Evolutionary conservation across 1,140 invertebrate genomes (phyloP).

Genomic region (Macrocentrus cingulum): DNA sequence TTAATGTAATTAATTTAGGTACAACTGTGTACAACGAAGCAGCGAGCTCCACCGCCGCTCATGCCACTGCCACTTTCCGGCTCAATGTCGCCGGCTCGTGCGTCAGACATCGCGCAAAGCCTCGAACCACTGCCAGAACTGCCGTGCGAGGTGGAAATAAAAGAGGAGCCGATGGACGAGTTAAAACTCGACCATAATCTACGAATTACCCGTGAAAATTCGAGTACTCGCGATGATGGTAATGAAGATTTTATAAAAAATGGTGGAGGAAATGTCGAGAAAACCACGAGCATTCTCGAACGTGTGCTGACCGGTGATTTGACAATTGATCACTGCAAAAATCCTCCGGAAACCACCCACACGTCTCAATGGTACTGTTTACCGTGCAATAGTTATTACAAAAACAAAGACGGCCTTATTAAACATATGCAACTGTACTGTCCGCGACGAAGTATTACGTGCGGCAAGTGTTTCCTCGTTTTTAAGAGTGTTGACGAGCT

Average conservation of each 20-base stretch:
- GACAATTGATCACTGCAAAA: conserved; percentile 42
- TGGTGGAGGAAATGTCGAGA: conserved; percentile 13
- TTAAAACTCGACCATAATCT: conserved; percentile 10
- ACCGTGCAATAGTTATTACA: conserved; percentile 47
- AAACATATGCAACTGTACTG: conserved; percentile 45
- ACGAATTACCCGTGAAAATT: conserved; percentile 11
- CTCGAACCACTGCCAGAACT: conserved; percentile 38
- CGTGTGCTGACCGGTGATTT: conserved; percentile 45
- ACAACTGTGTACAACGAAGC: conserved; percentile 43
- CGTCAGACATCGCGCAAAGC: conserved; percentile 20
- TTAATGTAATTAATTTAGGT: conserved; percentile 33
- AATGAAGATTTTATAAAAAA: conserved; percentile 10
- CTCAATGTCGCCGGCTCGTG: conserved; percentile 18
- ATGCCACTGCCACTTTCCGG: conserved; percentile 39
- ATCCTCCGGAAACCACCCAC: conserved; percentile 31
- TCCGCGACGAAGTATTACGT: conserved; percentile 42
- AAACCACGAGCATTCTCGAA: conserved; percentile 44
- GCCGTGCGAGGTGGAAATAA: conserved; percentile 47
- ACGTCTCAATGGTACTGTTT: conserved; percentile 47
- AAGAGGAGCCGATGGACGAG: conserved; percentile 46
- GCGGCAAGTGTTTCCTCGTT: conserved; percentile 40
- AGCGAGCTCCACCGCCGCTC: conserved; percentile 47
- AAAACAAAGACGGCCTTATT: conserved; percentile 41
- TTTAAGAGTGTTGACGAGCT: conserved; percentile 43
- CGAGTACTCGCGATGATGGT: conserved; percentile 11